phyloP scores from a whole-genome alignment of 2,888 invertebrate species.

The Drosophila putrida region DNA sequence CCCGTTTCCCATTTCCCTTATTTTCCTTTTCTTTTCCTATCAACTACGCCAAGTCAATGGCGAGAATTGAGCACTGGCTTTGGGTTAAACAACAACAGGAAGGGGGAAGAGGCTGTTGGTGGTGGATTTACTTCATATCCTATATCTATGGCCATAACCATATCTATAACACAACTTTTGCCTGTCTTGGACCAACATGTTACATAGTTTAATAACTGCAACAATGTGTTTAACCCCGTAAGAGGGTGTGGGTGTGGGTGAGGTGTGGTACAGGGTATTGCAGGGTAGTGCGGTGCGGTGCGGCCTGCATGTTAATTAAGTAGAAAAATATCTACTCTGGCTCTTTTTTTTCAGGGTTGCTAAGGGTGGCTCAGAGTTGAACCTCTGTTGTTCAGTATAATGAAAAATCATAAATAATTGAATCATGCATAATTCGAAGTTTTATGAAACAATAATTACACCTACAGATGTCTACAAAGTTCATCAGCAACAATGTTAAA shows the following conservation, averaged over 20 bases:
- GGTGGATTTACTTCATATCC: slow-evolving; percentile 17
- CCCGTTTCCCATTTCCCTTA: not conserved
- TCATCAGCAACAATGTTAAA: slow-evolving; percentile 30
- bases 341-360: slow-evolving; percentile 20
- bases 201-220: slow-evolving; percentile 72
- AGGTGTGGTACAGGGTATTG: slow-evolving; percentile 5
- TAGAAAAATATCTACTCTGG: slow-evolving; percentile 62
- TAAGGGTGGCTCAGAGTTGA: slow-evolving; percentile 27
- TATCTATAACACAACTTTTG: slow-evolving; percentile 27
- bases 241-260: slow-evolving; percentile 15
- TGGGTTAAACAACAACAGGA: not conserved
- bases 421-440: slow-evolving; percentile 42
- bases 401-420: slow-evolving; percentile 59
- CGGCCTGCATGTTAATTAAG: slow-evolving; percentile 75
- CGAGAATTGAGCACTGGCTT: not conserved
- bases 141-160: slow-evolving; percentile 7
- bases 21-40: not conserved
- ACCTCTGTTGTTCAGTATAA: slow-evolving; percentile 8
- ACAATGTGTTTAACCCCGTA: slow-evolving; percentile 70
- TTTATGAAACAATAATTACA: slow-evolving; percentile 43
- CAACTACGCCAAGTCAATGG: slow-evolving; percentile 35
- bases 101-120: slow-evolving; percentile 7
- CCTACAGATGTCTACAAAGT: slow-evolving; percentile 42
- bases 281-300: slow-evolving; percentile 36
- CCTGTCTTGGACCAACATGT: slow-evolving; percentile 48